Conservation (phyloP, 2,888 invertebrate genomes). For the Phorcus lineatus region DNA sequence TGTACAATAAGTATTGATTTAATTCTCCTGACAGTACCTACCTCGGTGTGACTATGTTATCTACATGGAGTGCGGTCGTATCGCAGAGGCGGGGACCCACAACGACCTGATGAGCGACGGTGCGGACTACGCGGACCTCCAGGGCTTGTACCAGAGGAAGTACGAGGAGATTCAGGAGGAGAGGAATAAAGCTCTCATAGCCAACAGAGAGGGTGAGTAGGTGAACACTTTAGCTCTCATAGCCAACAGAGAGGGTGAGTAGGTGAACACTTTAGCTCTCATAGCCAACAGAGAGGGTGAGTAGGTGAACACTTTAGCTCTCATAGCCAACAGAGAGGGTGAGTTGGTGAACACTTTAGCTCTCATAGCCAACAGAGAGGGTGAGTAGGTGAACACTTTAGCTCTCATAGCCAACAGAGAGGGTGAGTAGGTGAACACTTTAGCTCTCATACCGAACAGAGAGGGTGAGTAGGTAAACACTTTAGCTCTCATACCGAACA, state of each 20-base stretch:
- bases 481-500: too few relatives aligned
- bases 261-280: too few relatives aligned
- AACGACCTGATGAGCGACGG: constrained; percentile 76
- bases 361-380: neutral
- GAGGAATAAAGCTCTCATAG: constrained; percentile 29
- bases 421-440: too few relatives aligned
- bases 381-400: neutral
- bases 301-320: constrained; percentile 34
- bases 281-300: constrained; percentile 33
- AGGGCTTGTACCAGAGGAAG: constrained; percentile 65
- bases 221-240: too few relatives aligned
- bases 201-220: neutral
- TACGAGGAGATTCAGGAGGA: constrained; percentile 47
- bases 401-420: too few relatives aligned
- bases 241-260: neutral
- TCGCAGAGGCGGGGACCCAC: constrained; percentile 79
- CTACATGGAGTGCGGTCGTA: constrained; percentile 79
- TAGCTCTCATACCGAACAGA: too few relatives aligned
- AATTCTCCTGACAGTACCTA: constrained; percentile 77
- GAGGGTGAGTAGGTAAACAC: too few relatives aligned
- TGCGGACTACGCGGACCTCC: constrained; percentile 73
- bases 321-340: neutral
- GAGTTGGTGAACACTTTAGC: constrained; percentile 21
- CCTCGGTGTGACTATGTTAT: constrained; percentile 80
- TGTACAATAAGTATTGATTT: too few relatives aligned